Evolutionary conservation across 2,113 vertebrate genomes (phyloP), one percentile per base, ranked within the genome.

Genomic region (Myrmophylax atrothorax): DNA sequence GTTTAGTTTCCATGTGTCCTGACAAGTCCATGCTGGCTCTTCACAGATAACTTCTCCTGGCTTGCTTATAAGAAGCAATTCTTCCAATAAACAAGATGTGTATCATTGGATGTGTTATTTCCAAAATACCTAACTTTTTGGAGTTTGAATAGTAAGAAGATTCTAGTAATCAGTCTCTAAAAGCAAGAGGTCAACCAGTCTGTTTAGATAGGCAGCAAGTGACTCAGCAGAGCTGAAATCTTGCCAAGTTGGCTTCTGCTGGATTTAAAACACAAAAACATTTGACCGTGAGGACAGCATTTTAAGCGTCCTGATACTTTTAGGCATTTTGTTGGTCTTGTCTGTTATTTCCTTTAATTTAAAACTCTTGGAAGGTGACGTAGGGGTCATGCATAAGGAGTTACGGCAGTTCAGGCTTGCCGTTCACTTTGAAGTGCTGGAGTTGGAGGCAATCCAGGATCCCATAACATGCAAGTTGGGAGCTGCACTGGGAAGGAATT

Each of bases 141-240:
- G 66, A 89, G 52, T 56, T 42, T 50, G 49, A 73, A 38, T 26
- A 91, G 22, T 19, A 55, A 89, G 47, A 82, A 55, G 12, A 82
- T 37, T 38, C 46, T 44, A 62, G 84, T 59, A 59, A 78, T 70
- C 0, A 1, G 53, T 90, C 49, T 93, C 40, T 63, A 40, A 37
- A 88, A 93, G 60, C n/a, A 64, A 67, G 82, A 94, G 78, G 63
- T 89, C 62, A 37, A 0, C 14, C 9, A 46, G 42, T 55, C 18
- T 93, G 40, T 69, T 94, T 46, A 84, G 55, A 87, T 80, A 96
- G 92, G 82, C 93, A 91, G 76, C 91, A 93, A 97, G 86, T 98
- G 97, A 98, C 96, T 97, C 96, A 97, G 85, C 74, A 86, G 53
- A 44, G 66, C 81, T 90, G 90, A 86, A 79, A 24, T 52, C 68